These are phyloP conservation scores for Daphoenositta chrysoptera DNA, from an alignment of 2,113 vertebrate species.

Conservation along the genomic window DNA sequence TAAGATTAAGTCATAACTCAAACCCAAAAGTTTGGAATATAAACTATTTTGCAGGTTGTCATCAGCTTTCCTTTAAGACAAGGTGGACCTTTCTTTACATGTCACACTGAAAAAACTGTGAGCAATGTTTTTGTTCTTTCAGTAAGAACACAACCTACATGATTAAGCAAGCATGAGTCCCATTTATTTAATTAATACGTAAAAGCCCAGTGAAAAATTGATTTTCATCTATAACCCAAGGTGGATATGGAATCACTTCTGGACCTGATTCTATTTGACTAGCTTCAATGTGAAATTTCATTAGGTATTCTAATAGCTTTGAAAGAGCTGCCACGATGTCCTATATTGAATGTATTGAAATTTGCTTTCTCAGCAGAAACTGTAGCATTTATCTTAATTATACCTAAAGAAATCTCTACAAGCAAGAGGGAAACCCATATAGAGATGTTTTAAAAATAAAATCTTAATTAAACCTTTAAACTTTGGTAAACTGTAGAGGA, in stretches of 20 bases:
- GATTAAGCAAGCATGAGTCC: not conserved
- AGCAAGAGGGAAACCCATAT: not conserved
- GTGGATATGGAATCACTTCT: not conserved
- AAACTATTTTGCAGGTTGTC: not conserved
- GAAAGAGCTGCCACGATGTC: not conserved
- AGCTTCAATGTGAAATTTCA: not conserved
- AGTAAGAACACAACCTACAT: not conserved
- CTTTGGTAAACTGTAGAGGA: not conserved
- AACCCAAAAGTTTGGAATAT: not conserved
- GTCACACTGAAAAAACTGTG: not conserved
- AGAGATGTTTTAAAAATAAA: not conserved
- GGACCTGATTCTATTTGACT: not conserved
- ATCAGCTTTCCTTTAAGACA: not conserved
- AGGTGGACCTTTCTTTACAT: not conserved
- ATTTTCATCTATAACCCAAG: not conserved
- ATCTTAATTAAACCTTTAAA: not conserved
- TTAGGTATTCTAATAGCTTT: slow-evolving; percentile 8
- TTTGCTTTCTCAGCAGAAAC: not conserved
- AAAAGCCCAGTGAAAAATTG: not conserved
- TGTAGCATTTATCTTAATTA: not conserved
- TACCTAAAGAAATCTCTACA: not conserved
- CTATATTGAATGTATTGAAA: not conserved
- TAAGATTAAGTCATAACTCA: not conserved
- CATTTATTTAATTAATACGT: slow-evolving; percentile 16
- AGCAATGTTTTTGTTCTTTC: not conserved